Conservation (phyloP, 2,888 invertebrate genomes). For the Subacronicta megacephala region DNA sequence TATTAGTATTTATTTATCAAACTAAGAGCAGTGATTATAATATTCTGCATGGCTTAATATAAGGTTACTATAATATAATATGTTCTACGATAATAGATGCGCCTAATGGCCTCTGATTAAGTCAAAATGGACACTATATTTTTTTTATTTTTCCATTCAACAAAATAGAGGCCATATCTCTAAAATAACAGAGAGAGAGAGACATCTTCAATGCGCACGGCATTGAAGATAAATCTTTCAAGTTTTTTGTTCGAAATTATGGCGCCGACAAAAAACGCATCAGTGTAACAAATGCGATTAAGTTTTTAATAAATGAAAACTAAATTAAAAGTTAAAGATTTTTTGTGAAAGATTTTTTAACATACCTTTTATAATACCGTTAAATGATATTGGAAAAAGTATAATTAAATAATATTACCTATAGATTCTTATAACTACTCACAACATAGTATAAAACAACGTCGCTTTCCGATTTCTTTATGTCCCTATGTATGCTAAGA, state of each 20-base stretch:
- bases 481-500: no score
- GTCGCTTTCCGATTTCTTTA: no score
- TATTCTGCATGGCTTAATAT: slow-evolving; percentile 17
- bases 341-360: no score
- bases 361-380: no score
- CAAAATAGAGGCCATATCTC: slow-evolving; percentile 41
- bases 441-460: no score
- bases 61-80: background rate
- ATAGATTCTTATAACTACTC: no score
- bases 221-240: slow-evolving; percentile 22
- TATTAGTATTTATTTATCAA: background rate
- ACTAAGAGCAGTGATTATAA: slow-evolving; percentile 31
- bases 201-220: no score
- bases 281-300: slow-evolving; percentile 14
- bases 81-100: slow-evolving; percentile 36
- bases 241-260: slow-evolving; percentile 21
- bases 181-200: slow-evolving; percentile 5
- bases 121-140: slow-evolving; percentile 26
- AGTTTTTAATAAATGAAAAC: slow-evolving; percentile 15
- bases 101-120: slow-evolving; percentile 39
- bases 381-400: no score
- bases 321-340: background rate
- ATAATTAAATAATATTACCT: no score
- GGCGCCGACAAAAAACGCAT: slow-evolving; percentile 6
- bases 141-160: slow-evolving; percentile 32